These are phyloP conservation scores for Alcis repandata DNA, from an alignment of 2,888 invertebrate genomes.

Conservation along the genomic window DNA sequence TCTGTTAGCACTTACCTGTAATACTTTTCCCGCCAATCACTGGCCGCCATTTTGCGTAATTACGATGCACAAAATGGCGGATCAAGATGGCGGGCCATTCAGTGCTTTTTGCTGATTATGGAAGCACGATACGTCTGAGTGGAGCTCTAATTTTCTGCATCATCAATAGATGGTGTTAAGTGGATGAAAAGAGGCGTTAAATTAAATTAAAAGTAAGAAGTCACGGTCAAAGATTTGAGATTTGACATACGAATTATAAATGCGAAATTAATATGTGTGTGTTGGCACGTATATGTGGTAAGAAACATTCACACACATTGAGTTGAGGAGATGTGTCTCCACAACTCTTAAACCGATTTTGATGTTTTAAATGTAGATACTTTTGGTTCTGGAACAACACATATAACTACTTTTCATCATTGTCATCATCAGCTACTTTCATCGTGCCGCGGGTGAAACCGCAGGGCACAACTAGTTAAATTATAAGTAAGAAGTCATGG, in stretches of 20 bases:
- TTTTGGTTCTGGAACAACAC: too few relatives aligned
- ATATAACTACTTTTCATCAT: too few relatives aligned
- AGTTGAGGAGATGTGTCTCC: too few relatives aligned
- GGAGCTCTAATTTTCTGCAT: constrained; percentile 41
- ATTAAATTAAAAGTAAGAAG: neutral
- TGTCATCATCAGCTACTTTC: too few relatives aligned
- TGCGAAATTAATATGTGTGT: too few relatives aligned
- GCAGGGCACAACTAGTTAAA: too few relatives aligned
- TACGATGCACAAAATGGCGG: constrained; percentile 71
- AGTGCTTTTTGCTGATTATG: constrained; percentile 61
- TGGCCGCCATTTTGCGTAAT: constrained; percentile 77
- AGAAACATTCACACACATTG: too few relatives aligned
- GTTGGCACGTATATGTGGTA: too few relatives aligned
- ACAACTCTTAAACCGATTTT: too few relatives aligned
- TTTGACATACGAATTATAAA: neutral
- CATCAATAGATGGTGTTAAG: constrained; percentile 42
- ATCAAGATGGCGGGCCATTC: constrained; percentile 70
- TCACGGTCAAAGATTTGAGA: neutral
- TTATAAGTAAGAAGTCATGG: too few relatives aligned
- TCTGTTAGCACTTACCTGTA: constrained; percentile 74
- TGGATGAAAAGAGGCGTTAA: neutral
- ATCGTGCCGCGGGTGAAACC: too few relatives aligned
- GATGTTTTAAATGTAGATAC: too few relatives aligned
- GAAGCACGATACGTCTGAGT: constrained; percentile 50
- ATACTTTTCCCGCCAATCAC: constrained; percentile 69